A percentile compares a stretch with the other conserved stretches of the same genome.
Evolutionary conservation across 1,140 invertebrate species (phyloP).

Genomic region (Hylaeus anthracinus): DNA sequence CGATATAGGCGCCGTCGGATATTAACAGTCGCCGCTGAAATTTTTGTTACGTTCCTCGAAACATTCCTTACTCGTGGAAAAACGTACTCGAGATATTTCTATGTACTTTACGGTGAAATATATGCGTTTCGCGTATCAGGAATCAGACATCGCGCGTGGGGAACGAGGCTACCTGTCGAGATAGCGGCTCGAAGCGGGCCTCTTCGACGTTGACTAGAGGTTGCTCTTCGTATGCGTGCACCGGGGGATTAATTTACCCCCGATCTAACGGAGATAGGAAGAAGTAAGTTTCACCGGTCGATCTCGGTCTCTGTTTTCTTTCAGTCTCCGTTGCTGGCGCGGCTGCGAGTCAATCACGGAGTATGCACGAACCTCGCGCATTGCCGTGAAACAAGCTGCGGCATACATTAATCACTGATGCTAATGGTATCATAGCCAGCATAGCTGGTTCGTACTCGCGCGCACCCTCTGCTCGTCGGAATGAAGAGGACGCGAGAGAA

Average conservation of each 20-base stretch:
- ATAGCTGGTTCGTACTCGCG: slow-evolving; percentile 69
- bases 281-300: slow-evolving; percentile 43
- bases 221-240: slow-evolving; percentile 23
- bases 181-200: too few species aligned
- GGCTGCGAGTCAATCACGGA: slow-evolving; percentile 74
- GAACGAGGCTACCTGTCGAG: too few species aligned
- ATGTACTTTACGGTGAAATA: too few species aligned
- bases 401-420: slow-evolving; percentile 81
- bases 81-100: too few species aligned
- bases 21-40: too few species aligned
- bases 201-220: neutral
- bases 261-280: slow-evolving; percentile 65
- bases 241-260: slow-evolving; percentile 68
- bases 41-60: too few species aligned
- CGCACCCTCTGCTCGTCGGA: slow-evolving; percentile 20
- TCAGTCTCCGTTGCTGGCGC: slow-evolving; percentile 10
- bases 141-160: too few species aligned
- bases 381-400: slow-evolving; percentile 74
- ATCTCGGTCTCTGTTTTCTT: slow-evolving; percentile 25
- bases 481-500: slow-evolving; percentile 16
- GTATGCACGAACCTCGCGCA: slow-evolving; percentile 72
- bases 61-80: too few species aligned
- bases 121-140: too few species aligned
- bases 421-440: slow-evolving; percentile 79
- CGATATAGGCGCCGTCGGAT: too few species aligned